These are phyloP conservation scores for Elaphurus davidianus DNA, from an alignment of 2,113 vertebrate species.

Conservation along the genomic window DNA sequence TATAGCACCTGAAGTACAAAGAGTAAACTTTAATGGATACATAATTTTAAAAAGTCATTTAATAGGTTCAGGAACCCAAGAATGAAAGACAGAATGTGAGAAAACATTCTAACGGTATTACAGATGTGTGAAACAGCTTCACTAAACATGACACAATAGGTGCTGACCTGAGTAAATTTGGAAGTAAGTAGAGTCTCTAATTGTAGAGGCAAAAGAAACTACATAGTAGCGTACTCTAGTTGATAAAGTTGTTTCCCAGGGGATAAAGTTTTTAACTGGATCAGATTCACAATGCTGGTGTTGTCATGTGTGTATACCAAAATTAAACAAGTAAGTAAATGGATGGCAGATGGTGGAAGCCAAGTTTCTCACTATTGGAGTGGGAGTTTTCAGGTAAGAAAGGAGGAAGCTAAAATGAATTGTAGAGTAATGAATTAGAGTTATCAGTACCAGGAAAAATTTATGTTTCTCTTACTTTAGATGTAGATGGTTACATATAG, in stretches of 20 bases:
- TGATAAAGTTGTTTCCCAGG: not conserved
- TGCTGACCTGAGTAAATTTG: constrained; percentile 1
- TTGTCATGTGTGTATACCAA: not conserved
- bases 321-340: not conserved
- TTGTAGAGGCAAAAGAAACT: not conserved
- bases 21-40: not conserved
- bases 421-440: not conserved
- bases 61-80: not conserved
- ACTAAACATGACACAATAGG: not conserved
- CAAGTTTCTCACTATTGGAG: not conserved
- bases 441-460: not conserved
- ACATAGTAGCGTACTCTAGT: not conserved
- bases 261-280: not conserved
- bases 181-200: not conserved
- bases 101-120: not conserved
- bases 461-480: not conserved
- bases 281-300: not conserved
- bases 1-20: not conserved
- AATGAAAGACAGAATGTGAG: not conserved
- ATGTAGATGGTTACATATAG: not conserved
- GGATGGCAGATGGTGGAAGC: not conserved
- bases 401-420: not conserved
- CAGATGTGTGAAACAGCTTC: not conserved
- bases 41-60: not conserved
- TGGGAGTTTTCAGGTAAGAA: not conserved